Conservation (phyloP, 2,888 invertebrate species). For the Parascotia fuliginaria region DNA sequence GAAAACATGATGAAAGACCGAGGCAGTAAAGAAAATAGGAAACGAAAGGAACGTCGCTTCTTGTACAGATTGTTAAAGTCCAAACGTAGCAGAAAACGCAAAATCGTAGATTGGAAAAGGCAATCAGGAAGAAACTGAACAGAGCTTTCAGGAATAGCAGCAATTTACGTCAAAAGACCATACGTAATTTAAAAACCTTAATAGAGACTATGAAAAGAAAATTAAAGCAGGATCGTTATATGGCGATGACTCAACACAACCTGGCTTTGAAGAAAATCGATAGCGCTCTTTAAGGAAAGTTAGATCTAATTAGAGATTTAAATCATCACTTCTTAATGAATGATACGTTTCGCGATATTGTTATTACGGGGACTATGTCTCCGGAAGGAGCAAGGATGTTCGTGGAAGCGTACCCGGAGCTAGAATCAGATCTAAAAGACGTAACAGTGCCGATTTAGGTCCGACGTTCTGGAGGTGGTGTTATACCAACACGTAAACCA, state of each 20-base stretch:
- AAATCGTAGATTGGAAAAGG: background rate
- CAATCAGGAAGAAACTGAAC: conserved; percentile 3
- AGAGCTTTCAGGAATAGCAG: conserved; percentile 9
- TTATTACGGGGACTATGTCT: background rate
- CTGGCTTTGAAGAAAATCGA: background rate
- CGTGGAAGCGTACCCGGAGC: too few relatives aligned
- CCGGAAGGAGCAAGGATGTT: too few relatives aligned
- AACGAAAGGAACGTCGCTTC: background rate
- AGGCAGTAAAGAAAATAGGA: conserved; percentile 2
- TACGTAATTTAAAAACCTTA: background rate
- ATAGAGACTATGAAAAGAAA: conserved; percentile 5
- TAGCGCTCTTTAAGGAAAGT: background rate
- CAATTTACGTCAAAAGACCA: background rate
- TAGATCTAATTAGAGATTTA: background rate
- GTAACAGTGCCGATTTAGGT: too few relatives aligned
- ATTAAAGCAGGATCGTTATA: background rate
- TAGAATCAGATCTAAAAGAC: too few relatives aligned
- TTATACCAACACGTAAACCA: background rate
- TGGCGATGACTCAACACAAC: background rate
- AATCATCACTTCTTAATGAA: conserved; percentile 2
- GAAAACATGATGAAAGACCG: background rate
- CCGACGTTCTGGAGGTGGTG: too few relatives aligned
- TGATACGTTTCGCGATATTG: conserved; percentile 6
- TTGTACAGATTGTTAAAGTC: background rate
- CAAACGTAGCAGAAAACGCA: background rate